Percentiles rank a stretch among this genome's conserved stretches.
Evolutionary conservation across 2,888 invertebrate species (phyloP).

Genomic region (Sminthurides aquaticus): DNA sequence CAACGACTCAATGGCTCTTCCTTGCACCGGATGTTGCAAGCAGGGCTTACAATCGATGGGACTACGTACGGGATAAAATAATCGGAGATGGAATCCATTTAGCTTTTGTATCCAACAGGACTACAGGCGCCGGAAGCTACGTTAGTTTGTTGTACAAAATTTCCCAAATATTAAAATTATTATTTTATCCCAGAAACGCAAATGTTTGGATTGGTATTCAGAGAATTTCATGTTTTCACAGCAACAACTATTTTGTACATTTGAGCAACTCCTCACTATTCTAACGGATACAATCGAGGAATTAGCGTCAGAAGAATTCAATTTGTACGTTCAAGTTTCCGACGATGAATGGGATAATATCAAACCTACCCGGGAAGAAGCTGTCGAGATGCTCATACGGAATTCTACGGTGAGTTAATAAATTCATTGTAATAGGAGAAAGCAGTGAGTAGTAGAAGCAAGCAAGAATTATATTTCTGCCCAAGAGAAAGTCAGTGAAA

Average conservation of each 20-base stretch:
- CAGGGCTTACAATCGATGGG: slow-evolving; percentile 39
- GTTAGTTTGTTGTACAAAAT: neutral
- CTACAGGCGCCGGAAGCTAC: slow-evolving; percentile 20
- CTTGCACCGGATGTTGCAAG: slow-evolving; percentile 57
- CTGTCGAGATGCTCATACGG: slow-evolving; percentile 57
- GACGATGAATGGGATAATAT: slow-evolving; percentile 81
- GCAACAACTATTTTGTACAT: slow-evolving; percentile 62
- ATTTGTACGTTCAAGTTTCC: slow-evolving; percentile 65
- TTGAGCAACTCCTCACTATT: slow-evolving; percentile 59
- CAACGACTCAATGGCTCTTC: slow-evolving; percentile 74
- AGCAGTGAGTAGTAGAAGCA: neutral
- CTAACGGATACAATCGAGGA: slow-evolving; percentile 63
- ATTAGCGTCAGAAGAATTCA: slow-evolving; percentile 62
- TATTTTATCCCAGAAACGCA: neutral
- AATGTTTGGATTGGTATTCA: too few relatives aligned
- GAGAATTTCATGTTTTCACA: slow-evolving; percentile 44
- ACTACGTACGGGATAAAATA: slow-evolving; percentile 43
- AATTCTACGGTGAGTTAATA: slow-evolving; percentile 57
- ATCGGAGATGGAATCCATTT: slow-evolving; percentile 71
- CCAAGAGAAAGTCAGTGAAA: too few relatives aligned
- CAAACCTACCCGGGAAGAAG: slow-evolving; percentile 60
- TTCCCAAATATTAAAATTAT: neutral
- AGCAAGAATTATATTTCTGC: too few relatives aligned
- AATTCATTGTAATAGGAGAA: too few relatives aligned
- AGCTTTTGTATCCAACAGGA: slow-evolving; percentile 64